Evolutionary conservation across 2,888 invertebrate species (phyloP), one percentile per base, ranked within the genome.

Genomic region (Glaucopsyche alexis): DNA sequence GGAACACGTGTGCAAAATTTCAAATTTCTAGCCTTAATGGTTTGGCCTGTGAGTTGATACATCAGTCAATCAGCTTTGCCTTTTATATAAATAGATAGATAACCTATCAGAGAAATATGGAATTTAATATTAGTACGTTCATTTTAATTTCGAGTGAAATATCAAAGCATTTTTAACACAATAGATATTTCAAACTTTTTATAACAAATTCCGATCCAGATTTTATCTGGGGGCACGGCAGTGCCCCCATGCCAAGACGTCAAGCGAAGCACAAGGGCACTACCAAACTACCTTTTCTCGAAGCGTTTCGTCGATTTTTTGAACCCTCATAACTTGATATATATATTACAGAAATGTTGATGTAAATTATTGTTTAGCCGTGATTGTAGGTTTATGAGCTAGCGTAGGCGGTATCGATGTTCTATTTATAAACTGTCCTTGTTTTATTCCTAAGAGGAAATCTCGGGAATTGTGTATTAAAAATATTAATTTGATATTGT

Each of bases 381-480:
- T 60, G 29, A 29, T 60, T 29, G 29, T 38, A 60, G 29, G 29
- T 14, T 38, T 29, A n/a, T 50, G 29, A 66, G 16, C 6, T 38
- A 6, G 47, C 49, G 69, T 69, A 2, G 69, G 69, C 66, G 13
- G 42, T 67, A 67, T 49, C 14, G 69, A 69, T 49, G 45, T 69
- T 69, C 69, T 69, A 69, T 69, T 69, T 69, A 69, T 69, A 49
- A 29, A 45, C 1, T 47, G 47, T 47, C 19, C 69, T 29, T 69
- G 69, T 69, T 69, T 47, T 29, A 49, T 45, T 45, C 45, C 13
- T 29, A 38, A 1, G 29, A 60, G 60, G 60, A 14, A 60, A 14
- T 29, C 38, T 13, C 29, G 29, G 29, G 7, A 60, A 6, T 13
- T 29, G 13, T 38, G 11, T 29, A 60, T 60, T 60, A 60, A 29